A percentile compares a stretch with the other conserved stretches of the same genome.
These are phyloP conservation scores for Eristalis intricaria DNA, from an alignment of 2,888 invertebrate genomes.

Conservation along the genomic window DNA sequence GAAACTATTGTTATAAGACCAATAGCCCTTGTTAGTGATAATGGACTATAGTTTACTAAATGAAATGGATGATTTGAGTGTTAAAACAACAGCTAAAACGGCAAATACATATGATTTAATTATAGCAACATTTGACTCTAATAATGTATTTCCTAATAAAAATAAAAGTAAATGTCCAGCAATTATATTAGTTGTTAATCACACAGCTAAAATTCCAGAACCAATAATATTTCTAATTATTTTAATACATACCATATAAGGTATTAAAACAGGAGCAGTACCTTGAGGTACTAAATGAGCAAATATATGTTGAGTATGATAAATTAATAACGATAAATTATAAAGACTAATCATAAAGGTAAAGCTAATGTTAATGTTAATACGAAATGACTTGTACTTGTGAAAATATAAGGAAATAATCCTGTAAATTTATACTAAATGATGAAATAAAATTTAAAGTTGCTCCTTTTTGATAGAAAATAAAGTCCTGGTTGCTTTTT, in stretches of 20 bases:
- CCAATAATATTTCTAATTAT: too few species aligned
- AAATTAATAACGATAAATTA: constrained; percentile 85
- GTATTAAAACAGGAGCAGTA: too few species aligned
- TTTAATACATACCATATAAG: too few species aligned
- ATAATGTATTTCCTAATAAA: too few species aligned
- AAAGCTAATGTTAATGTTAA: constrained; percentile 84
- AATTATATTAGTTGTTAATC: too few species aligned
- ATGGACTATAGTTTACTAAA: constrained; percentile 86
- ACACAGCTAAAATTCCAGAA: too few species aligned
- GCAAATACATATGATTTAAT: too few species aligned
- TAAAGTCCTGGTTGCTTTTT: constrained; percentile 86
- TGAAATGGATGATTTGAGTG: constrained; percentile 85
- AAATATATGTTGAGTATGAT: constrained; percentile 85
- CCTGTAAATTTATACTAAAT: constrained; percentile 85
- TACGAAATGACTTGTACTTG: constrained; percentile 85
- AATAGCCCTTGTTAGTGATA: constrained; percentile 85
- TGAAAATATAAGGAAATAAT: constrained; percentile 88
- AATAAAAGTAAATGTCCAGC: too few species aligned
- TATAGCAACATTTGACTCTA: too few species aligned
- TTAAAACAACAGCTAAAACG: too few species aligned
- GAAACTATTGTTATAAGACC: constrained; percentile 83
- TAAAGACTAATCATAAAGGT: constrained; percentile 85
- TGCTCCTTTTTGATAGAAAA: constrained; percentile 83
- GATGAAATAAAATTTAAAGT: constrained; percentile 84
- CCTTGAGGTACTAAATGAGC: constrained; percentile 87